Base-by-base conservation (phyloP, 2,888 invertebrate genomes). In the Omphaloscelis lunosa region DNA sequence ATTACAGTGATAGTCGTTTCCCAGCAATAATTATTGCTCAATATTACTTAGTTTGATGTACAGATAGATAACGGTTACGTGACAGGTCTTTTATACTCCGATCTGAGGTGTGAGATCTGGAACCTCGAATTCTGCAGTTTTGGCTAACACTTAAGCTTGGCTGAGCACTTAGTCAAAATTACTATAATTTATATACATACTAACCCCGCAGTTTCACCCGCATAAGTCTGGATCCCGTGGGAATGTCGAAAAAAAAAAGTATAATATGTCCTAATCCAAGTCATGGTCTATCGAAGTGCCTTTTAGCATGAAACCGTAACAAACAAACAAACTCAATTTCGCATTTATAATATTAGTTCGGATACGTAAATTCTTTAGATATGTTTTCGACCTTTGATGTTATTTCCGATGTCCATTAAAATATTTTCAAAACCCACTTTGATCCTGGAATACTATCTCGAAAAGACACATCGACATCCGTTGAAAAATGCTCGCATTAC, bases 401-500 rank as follows among this genome's bases (percentile, higher is more conserved):
- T 0, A 27, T 53, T 56, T 39, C 34, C 15, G 9, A 39, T 73
- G 20, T 51, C 15, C 39, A 56, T 20, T 56, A 9, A 63, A 65
- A 65, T 11, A 84, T 17, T 70, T 66, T n/a, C 9, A 23, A 51
- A 61, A n/a, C 41, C 12, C 15, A 15, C 41, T 71, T 77, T 67
- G 59, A 84, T 83, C 61, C 2, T 27, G 12, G 56, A 61, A 75
- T 72, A 77, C n/a, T 12, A 72, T 58, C 23, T 59, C 53, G 27
- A 74, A 62, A 86, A 83, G 74, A 86, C 79, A 74, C 62, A 79
- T 63, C 34, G 39, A 75, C 29, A 84, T 82, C 70, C 17, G 65
- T 75, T 79, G 71, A 68, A 82, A 79, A 70, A 79, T 79, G 76
- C 77, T 88, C 76, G 77, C 75, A 80, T 84, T 83, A 83, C 80